Evolutionary conservation across 2,888 invertebrate genomes (phyloP), one percentile per base, ranked within the genome.

Genomic region (Phrixothrix hirtus): DNA sequence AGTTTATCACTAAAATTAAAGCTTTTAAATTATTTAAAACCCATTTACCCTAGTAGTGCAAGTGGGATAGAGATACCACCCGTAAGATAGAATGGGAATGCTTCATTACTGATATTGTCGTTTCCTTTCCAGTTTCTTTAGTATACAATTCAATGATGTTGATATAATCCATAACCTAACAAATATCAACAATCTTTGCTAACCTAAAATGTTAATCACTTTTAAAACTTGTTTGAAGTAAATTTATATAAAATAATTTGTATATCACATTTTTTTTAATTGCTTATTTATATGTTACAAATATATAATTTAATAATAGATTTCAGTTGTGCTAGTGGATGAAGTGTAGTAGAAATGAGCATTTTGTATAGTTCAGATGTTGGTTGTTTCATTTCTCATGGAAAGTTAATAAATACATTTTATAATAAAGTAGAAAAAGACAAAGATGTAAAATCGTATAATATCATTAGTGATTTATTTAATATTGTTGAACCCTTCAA

Each of bases 311-410:
- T n/a, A n/a, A n/a, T n/a, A n/a, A n/a, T n/a, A n/a, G n/a, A n/a
- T n/a, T n/a, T n/a, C n/a, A n/a, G n/a, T n/a, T n/a, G n/a, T n/a
- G n/a, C n/a, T n/a, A n/a, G n/a, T n/a, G n/a, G n/a, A n/a, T n/a
- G n/a, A n/a, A n/a, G n/a, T n/a, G n/a, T n/a, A n/a, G n/a, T n/a
- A 34, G 26, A 26, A 3, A 80, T 80, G 80, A 78, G 79, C 60
- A 57, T 79, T 30, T 59, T 78, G 45, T 70, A 68, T 42, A 55
- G 61, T 15, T 67, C 67, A 34, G 65, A 74, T 7, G 65, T 71
- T 29, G 81, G 80, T 14, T 78, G 76, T 73, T 72, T 79, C 29
- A 69, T 82, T 61, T 81, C 79, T 7, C 81, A 81, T 61, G 67
- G 75, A 57, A 59, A 73, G 25, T 78, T 75, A 62, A 67, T 81